Conservation (phyloP, 1,140 invertebrate species). For the Lucilia sericata region DNA sequence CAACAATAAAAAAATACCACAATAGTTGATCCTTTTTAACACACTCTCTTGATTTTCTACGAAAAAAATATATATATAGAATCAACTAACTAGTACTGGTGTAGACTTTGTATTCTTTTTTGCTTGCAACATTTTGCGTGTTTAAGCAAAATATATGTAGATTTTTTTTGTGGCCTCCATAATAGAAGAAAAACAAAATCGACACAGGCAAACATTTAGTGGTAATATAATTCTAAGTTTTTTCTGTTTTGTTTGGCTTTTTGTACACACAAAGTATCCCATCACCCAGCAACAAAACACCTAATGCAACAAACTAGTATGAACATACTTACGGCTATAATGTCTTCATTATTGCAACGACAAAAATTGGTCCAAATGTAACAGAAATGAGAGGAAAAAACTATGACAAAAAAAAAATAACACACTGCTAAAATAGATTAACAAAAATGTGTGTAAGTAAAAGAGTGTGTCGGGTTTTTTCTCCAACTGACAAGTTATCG, state of each 20-base stretch:
- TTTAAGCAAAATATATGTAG: not conserved
- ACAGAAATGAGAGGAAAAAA: not conserved
- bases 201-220: not conserved
- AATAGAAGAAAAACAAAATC: not conserved
- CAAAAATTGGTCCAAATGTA: constrained; percentile 3
- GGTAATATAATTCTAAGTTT: not conserved
- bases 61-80: not conserved
- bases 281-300: not conserved
- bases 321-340: not conserved
- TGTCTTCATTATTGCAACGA: constrained; percentile 1
- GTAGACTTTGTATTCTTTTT: too few species aligned
- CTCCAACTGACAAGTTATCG: not conserved
- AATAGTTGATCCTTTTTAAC: not conserved
- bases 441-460: not conserved
- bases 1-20: not conserved
- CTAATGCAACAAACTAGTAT: not conserved
- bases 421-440: constrained; percentile 11
- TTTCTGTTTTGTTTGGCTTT: not conserved
- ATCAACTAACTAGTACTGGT: not conserved
- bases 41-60: not conserved
- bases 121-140: not conserved
- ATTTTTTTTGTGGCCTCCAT: not conserved
- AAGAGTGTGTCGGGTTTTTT: not conserved
- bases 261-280: not conserved
- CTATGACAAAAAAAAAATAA: not conserved